A percentile compares a stretch with the other conserved stretches of the same genome.
phyloP scores from a whole-genome alignment of 2,888 invertebrate species.

The Chromoteleia sp. region DNA sequence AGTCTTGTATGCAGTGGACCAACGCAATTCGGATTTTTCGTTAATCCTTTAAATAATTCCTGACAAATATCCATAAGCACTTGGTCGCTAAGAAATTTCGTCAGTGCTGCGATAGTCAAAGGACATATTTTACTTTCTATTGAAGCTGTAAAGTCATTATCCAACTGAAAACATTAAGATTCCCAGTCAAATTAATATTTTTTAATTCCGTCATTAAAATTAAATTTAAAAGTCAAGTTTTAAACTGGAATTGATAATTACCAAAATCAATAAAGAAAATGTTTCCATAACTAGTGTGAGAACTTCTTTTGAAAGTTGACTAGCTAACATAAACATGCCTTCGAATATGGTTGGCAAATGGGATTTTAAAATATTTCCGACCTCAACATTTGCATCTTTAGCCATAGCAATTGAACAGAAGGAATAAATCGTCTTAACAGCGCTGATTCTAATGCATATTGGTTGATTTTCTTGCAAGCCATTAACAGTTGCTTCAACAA shows the following conservation, averaged over 20 bases:
- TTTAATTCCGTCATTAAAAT: background rate
- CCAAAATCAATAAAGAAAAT: conserved; percentile 78
- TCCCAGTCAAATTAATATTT: background rate
- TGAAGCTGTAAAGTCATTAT: conserved; percentile 87
- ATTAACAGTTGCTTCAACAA: conserved; percentile 86
- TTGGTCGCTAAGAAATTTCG: conserved; percentile 89
- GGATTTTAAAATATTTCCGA: conserved; percentile 76
- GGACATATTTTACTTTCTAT: conserved; percentile 88
- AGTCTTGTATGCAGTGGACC: conserved; percentile 88
- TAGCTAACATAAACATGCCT: conserved; percentile 79
- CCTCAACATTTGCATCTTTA: conserved; percentile 71
- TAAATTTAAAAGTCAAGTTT: conserved; percentile 61
- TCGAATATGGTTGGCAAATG: conserved; percentile 81
- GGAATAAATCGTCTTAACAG: conserved; percentile 85
- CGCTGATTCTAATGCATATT: conserved; percentile 86
- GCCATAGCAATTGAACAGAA: conserved; percentile 83
- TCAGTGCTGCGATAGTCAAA: conserved; percentile 88
- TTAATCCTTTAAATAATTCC: conserved; percentile 88
- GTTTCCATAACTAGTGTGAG: conserved; percentile 81
- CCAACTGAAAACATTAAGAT: conserved; percentile 84
- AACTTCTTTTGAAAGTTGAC: conserved; percentile 79
- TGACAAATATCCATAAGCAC: conserved; percentile 87
- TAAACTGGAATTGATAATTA: conserved; percentile 69
- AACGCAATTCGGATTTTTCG: conserved; percentile 87
- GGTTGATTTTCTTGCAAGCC: conserved; percentile 86